phyloP scores from a whole-genome alignment of 2,797 vertebrate genomes.

The Remorina albescens region DNA sequence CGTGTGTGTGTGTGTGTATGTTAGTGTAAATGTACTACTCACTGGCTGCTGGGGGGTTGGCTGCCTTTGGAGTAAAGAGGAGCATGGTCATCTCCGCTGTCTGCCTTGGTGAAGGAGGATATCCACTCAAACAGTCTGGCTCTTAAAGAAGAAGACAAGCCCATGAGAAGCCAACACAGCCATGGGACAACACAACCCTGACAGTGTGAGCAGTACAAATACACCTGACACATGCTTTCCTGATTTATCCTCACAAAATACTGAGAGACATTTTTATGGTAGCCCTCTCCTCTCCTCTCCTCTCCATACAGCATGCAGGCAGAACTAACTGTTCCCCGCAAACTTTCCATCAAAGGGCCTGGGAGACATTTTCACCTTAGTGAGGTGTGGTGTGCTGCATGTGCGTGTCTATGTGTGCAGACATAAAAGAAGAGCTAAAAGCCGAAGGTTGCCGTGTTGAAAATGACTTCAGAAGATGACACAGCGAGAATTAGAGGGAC shows the following conservation, averaged over 20 bases:
- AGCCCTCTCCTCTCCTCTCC: conserved; percentile 35
- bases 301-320: conserved; percentile 43
- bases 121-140: conserved; percentile 90
- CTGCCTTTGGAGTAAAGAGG: conserved; percentile 86
- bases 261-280: too few relatives aligned
- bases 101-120: conserved; percentile 88
- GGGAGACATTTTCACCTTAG: conserved; percentile 58
- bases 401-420: conserved; percentile 23
- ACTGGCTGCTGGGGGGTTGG: conserved; percentile 85
- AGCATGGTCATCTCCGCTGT: conserved; percentile 85
- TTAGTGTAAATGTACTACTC: conserved; percentile 72
- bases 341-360: conserved; percentile 71
- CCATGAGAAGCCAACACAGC: conserved; percentile 66
- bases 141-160: conserved; percentile 81
- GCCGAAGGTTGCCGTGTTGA: conserved; percentile 29
- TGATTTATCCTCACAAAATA: conserved; percentile 4
- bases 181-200: conserved; percentile 39
- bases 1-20: conserved; percentile 45
- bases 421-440: conserved; percentile 26
- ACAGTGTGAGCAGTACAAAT: conserved; percentile 4
- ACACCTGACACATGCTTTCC: conserved; percentile 17
- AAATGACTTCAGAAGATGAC: conserved; percentile 23
- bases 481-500: conserved; percentile 43
- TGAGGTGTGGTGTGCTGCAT: conserved; percentile 53
- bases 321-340: conserved; percentile 50